Base-by-base conservation (phyloP, 2,797 vertebrate genomes). In the Silurus aristotelis region DNA sequence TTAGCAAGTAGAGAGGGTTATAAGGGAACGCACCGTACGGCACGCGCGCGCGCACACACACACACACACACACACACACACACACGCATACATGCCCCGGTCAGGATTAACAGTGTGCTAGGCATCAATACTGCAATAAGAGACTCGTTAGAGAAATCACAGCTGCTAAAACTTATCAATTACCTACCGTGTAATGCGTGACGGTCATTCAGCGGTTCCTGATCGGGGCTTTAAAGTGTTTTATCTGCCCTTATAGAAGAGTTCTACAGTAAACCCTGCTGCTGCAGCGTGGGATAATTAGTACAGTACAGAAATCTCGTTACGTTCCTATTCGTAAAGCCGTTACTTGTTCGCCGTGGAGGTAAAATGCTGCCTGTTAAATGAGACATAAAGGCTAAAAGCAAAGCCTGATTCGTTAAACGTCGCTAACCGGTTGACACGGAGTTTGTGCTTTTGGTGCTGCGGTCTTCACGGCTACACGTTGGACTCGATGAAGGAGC, bases 401-500 rank as follows among this genome's bases (percentile, higher is more conserved):
- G 75, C 72, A 12, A 77, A 86, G 80, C 72, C 72, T 63, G 64
- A 31, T 55, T 52, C 17, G 61, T 80, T 55, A 67, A 52, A 52
- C 38, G 61, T 52, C 48, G 48, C 38, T 80, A 76, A 31, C 52
- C 5, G 52, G 77, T 27, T 27, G 43, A 79, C 22, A 1, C 38
- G 55, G 14, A 70, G 68, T 77, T 91, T 91, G 92, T 89, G 80
- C 90, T 90, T 76, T 17, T 61, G 17, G 76, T 17, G 13, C 52
- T 86, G 22, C n/a, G n/a, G 46, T 80, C 58, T 61, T 31, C 31
- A 15, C 1, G n/a, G 22, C 94, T 92, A 99, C 60, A 99, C 98
- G 1, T 99, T 99, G 3, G 98, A 99, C 91, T 99, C 98, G 87
- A 99, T 96, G 93, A 99, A 99, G 0, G 97, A 98, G 84, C 96